Evolutionary conservation across 2,113 vertebrate species (phyloP).

Genomic region (Esox niger): DNA sequence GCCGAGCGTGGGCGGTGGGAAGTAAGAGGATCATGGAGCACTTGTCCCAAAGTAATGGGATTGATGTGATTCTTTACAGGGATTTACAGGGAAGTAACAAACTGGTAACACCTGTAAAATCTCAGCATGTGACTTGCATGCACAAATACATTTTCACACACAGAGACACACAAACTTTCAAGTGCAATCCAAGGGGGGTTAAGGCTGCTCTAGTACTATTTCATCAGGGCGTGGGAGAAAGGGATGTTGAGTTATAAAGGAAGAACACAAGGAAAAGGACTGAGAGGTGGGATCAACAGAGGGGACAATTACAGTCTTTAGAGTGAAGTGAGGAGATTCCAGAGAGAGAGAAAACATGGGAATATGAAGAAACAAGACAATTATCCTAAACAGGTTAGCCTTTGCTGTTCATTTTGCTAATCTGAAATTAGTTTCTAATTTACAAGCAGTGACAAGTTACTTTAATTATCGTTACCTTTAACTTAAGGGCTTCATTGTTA

Average conservation of each 20-base stretch:
- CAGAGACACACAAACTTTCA: background rate
- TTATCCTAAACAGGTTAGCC: background rate
- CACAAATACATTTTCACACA: background rate
- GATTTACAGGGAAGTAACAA: conserved; percentile 67
- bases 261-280: background rate
- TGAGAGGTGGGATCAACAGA: background rate
- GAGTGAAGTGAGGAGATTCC: background rate
- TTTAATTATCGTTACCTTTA: too few species aligned
- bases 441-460: too few species aligned
- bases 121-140: too few species aligned
- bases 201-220: background rate
- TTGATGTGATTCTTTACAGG: conserved; percentile 63
- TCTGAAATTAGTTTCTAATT: too few species aligned
- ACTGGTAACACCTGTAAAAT: conserved; percentile 22
- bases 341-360: background rate
- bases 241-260: background rate
- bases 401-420: too few species aligned
- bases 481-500: too few species aligned
- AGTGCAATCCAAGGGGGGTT: background rate
- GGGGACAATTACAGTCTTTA: background rate
- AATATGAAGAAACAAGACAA: background rate
- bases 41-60: conserved; percentile 67
- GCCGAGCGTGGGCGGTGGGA: conserved; percentile 51
- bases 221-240: background rate
- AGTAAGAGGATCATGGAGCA: conserved; percentile 54